These are phyloP conservation scores for Larimichthys crocea DNA, from an alignment of 2,113 vertebrate species.

Conservation along the genomic window DNA sequence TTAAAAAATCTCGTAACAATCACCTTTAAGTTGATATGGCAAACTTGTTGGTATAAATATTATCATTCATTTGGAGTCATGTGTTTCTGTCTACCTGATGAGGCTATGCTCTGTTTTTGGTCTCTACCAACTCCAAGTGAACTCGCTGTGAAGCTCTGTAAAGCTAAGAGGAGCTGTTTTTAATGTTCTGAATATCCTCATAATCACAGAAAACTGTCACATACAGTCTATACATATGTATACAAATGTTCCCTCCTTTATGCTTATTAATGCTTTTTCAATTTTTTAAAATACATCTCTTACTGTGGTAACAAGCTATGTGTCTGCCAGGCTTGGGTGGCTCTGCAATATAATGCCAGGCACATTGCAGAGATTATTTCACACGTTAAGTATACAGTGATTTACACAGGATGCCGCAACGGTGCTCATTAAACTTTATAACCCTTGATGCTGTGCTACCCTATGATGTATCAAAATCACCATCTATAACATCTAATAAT, in stretches of 20 bases:
- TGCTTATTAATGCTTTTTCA: neutral
- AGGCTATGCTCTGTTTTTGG: neutral
- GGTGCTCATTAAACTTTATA: conserved; percentile 54
- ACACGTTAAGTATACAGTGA: conserved; percentile 62
- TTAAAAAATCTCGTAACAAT: neutral
- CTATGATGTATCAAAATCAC: conserved; percentile 48
- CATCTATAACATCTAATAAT: conserved; percentile 47
- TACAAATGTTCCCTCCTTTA: neutral
- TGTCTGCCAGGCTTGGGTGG: neutral
- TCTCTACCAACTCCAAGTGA: neutral
- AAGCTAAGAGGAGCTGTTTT: neutral
- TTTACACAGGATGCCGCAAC: conserved; percentile 49
- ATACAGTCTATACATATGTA: neutral
- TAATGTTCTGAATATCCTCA: neutral
- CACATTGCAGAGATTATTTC: conserved; percentile 38
- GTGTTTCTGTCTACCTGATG: neutral
- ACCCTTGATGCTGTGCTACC: conserved; percentile 24
- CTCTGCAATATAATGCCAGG: conserved; percentile 23
- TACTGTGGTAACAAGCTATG: neutral
- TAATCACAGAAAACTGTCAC: conserved; percentile 6
- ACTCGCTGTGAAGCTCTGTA: neutral
- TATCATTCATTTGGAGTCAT: neutral
- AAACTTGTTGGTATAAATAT: neutral
- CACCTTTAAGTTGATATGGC: neutral
- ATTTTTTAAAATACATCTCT: neutral